Evolutionary conservation across 2,888 invertebrate genomes (phyloP), one percentile per base, ranked within the genome.

Genomic region (Ormyrus labotus): DNA sequence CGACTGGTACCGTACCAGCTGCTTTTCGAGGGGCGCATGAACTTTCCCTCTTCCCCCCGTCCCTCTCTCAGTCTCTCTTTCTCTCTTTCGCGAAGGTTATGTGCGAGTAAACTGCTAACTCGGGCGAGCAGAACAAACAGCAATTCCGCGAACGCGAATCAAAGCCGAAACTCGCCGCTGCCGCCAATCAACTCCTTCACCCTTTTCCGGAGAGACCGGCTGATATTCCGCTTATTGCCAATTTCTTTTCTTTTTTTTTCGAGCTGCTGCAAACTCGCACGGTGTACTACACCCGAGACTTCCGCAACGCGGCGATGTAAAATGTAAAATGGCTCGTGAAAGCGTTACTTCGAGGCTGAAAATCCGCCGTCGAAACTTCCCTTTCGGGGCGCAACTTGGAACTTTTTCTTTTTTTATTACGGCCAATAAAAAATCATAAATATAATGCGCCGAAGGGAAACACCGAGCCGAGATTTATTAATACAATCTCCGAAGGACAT

Each of bases 1-100:
- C 89, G 87, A 89, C 88, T 89, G 88, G 88, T 89, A 90, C 89
- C 85, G 89, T 89, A 89, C 88, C 89, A 89, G 86, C 87, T 89
- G 87, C 86, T 75, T 64, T 70, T 80, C 60, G 51, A 8, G 34
- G 51, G 34, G 34, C 34, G 55, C 47, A 55, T 51, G 50, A 74
- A 74, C 74, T 74, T 74, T 74, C 13, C 68, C n/a, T 34, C 34
- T 34, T 4, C 34, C 4, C 34, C 34, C 2, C 34, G 34, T 34
- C 34, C 3, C 34, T 3, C 34, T 34, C 34, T 4, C 34, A n/a
- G n/a, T 34, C 34, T 34, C 34, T 4, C 34, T 4, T 3, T 34
- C 34, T 34, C 34, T 34, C 34, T 34, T 34, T 2, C 34, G 3
- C 34, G 53, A 60, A 55, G 77, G 71, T 81, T 60, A 72, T 71